Conservation (phyloP, 2,113 vertebrate species). For the Orthonyx spaldingii region DNA sequence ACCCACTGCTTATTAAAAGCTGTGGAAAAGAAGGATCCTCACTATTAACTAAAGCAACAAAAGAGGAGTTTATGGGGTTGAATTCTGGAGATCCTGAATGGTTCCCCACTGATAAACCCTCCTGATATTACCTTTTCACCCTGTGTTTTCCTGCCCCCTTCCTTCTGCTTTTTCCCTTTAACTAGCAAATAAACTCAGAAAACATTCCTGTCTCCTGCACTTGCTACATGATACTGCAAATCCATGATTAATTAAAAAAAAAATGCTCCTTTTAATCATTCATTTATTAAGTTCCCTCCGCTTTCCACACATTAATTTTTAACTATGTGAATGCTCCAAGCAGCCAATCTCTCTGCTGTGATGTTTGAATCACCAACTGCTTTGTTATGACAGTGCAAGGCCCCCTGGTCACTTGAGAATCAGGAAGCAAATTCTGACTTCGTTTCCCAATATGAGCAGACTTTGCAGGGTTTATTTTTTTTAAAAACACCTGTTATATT, state of each 20-base stretch:
- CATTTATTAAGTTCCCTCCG: background rate
- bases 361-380: background rate
- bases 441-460: background rate
- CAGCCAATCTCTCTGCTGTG: background rate
- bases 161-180: background rate
- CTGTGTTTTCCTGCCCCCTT: background rate
- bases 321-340: background rate
- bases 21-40: background rate
- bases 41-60: background rate
- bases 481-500: background rate
- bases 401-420: background rate
- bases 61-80: background rate
- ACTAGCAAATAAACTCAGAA: background rate
- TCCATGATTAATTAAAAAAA: background rate
- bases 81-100: background rate
- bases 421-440: background rate
- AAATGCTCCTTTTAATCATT: background rate
- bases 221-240: background rate
- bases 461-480: background rate
- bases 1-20: background rate
- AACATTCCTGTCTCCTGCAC: background rate
- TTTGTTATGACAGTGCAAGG: background rate
- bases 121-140: background rate
- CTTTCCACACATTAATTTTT: background rate
- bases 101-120: background rate